These are phyloP conservation scores for Netelia virgata DNA, from an alignment of 2,888 invertebrate genomes.

Conservation along the genomic window DNA sequence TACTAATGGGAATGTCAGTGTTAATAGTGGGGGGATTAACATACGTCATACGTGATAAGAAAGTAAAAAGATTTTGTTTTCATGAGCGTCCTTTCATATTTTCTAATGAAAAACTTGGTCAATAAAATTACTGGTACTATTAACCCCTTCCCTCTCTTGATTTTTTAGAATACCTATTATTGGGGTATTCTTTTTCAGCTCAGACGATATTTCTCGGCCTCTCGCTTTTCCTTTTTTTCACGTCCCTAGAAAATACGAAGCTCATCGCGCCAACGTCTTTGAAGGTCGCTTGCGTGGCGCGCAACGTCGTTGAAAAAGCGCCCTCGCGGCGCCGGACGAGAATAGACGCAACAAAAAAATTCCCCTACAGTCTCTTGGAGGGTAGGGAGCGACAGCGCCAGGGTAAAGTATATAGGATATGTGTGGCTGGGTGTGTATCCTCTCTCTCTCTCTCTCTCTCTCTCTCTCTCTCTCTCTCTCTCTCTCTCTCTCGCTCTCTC, in stretches of 20 bases:
- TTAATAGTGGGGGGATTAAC: no score
- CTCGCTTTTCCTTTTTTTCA: slow-evolving; percentile 17
- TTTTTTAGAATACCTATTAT: neutral
- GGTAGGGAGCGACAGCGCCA: slow-evolving; percentile 64
- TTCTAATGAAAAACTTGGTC: neutral
- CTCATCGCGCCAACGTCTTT: slow-evolving; percentile 54
- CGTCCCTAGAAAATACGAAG: slow-evolving; percentile 42
- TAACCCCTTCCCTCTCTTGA: neutral
- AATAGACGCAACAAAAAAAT: slow-evolving; percentile 79
- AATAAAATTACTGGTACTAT: neutral
- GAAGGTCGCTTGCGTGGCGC: slow-evolving; percentile 67
- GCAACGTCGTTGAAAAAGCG: slow-evolving; percentile 76
- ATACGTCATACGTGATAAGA: no score
- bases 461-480: slow-evolving; percentile 37
- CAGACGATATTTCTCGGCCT: slow-evolving; percentile 14
- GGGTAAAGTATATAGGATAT: slow-evolving; percentile 15
- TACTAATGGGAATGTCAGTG: no score
- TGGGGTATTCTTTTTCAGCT: neutral
- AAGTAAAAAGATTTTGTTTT: no score
- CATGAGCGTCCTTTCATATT: neutral
- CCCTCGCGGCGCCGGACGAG: slow-evolving; percentile 78
- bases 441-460: no score
- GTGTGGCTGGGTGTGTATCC: slow-evolving; percentile 5
- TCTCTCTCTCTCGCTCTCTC: no score
- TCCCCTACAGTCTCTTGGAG: slow-evolving; percentile 71